Evolutionary conservation across 2,113 vertebrate genomes (phyloP), one percentile per base, ranked within the genome.

Genomic region (Oreochromis tanganicae): DNA sequence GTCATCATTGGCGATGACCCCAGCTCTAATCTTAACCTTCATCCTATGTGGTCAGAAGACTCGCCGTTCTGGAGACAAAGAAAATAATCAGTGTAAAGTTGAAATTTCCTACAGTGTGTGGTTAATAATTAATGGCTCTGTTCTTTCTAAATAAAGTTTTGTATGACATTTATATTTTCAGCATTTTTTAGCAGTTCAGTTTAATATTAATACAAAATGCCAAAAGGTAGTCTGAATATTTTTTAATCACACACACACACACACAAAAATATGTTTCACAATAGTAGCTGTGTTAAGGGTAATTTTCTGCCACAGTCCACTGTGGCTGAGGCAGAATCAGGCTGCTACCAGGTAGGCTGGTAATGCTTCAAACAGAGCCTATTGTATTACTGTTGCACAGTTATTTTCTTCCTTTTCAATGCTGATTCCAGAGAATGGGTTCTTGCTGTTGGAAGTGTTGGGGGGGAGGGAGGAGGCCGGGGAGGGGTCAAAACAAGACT

Each of bases 401-500:
- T 13, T 50, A 80, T 85, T 89, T 85, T 27, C 43, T 56, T 79
- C 16, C 9, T 24, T 7, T 61, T 71, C n/a, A 16, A 34, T 34
- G 68, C 7, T 12, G 56, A 68, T 84, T 78, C 36, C 85, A 38
- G 54, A 63, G 75, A 85, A 52, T 36, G 66, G 73, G 9, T 29
- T 88, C 29, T 78, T 57, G 87, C 19, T 48, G 59, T 36, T 50
- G 61, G 55, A 19, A 57, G 61, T 27, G 38, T 41, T 56, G 82
- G 85, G 61, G 83, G 79, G 81, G 34, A 7, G 32, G 0, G 61
- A 66, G 34, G 29, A 24, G 85, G 43, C 24, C 5, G 24, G 41
- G 78, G 86, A 71, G 55, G 94, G 90, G 90, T 85, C 85, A 88
- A 82, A 91, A 91, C 85, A 84, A 92, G 91, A 90, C 82, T 2